Evolutionary conservation across 2,797 vertebrate species (phyloP), one percentile per base, ranked within the genome.

Genomic region (Masticophis lateralis): DNA sequence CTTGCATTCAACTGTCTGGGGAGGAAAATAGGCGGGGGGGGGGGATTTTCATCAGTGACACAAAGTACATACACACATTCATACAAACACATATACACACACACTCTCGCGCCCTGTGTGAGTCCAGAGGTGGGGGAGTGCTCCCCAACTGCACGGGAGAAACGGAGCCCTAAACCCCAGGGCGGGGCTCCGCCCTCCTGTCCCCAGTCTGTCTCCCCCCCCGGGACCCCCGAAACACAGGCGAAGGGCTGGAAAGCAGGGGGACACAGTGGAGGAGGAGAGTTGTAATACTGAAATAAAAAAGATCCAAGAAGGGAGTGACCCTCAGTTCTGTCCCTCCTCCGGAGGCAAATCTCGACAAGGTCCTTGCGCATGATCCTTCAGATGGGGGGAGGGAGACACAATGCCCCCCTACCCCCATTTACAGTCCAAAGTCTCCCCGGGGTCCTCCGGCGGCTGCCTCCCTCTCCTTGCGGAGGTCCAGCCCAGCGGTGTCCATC

Each of bases 291-390:
- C 95, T 94, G 95, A 74, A 2, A 92, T 74, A 53, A 92, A 74
- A 51, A 56, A 51, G 14, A 56, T 79, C n/a, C 1, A 0, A 63
- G 51, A 89, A 3, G 13, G 27, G 25, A 63, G 2, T 28, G 5
- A 2, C 61, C 55, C n/a, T 1, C 2, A 2, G 55, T 27, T 90
- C 13, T 6, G 32, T 37, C 69, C 32, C 18, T 74, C 32, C n/a
- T 37, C n/a, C 7, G 16, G 47, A 25, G 14, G 69, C 27, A 20
- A 61, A 61, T 61, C 43, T 59, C 66, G 0, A 43, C 0, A 0
- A 16, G 0, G 94, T 11, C 69, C 95, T 94, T 92, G 94, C 79
- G 79, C 95, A 57, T 79, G 95, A 97, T 95, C 96, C 93, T 63
- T 51, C 74, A 5, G 28, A 5, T 12, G 28, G 28, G n/a, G n/a